Evolutionary conservation across 2,113 vertebrate genomes (phyloP).

Genomic region (Hyperopisus bebe): DNA sequence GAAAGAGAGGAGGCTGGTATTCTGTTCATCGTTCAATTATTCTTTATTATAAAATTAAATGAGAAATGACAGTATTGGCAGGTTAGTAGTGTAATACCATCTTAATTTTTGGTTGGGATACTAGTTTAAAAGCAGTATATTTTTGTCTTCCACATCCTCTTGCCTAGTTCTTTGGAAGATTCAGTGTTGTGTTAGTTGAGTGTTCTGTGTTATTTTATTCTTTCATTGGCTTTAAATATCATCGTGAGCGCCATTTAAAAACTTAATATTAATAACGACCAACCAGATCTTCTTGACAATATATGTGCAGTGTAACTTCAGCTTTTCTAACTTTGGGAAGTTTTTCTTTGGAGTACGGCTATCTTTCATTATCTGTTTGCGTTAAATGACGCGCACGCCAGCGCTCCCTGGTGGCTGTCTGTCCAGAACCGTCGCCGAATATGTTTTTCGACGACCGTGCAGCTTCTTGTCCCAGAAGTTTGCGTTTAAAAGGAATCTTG

Average conservation of each 20-base stretch:
- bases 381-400: constrained; percentile 39
- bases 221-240: neutral
- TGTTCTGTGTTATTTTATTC: neutral
- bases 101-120: neutral
- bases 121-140: neutral
- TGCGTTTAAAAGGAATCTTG: neutral
- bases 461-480: neutral
- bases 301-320: constrained; percentile 25
- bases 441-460: neutral
- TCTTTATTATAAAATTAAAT: constrained; percentile 7
- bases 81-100: neutral
- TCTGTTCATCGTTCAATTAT: neutral
- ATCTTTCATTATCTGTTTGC: constrained; percentile 48
- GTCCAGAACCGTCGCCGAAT: neutral
- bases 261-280: neutral
- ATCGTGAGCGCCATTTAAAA: neutral
- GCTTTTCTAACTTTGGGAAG: constrained; percentile 29
- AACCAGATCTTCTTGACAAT: constrained; percentile 20
- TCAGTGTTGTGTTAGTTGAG: neutral
- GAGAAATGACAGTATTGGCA: neutral
- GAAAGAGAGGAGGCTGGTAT: constrained; percentile 1
- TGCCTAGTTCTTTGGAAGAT: neutral
- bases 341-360: constrained; percentile 39
- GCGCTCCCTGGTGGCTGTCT: constrained; percentile 43
- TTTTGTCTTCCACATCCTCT: neutral